A percentile compares a stretch with the other conserved stretches of the same genome.
Conservation (phyloP, 1,140 invertebrate genomes). For the Bombus consobrinus region DNA sequence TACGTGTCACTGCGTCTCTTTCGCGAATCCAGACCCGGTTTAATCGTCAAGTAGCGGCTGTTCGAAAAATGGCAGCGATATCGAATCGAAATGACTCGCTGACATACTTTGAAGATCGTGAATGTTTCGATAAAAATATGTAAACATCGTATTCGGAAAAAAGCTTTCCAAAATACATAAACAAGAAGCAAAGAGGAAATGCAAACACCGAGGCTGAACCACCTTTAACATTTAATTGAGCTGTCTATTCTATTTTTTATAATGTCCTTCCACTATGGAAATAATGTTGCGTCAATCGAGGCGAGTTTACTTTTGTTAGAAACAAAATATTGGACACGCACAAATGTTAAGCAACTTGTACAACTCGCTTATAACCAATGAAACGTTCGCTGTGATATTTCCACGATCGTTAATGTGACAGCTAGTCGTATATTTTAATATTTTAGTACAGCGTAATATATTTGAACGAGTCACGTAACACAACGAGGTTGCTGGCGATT, state of each 20-base stretch:
- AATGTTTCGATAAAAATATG: too few relatives aligned
- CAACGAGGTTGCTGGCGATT: neutral
- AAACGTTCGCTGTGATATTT: neutral
- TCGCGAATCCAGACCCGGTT: too few relatives aligned
- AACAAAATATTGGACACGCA: neutral
- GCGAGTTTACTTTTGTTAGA: neutral
- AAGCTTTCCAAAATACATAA: neutral
- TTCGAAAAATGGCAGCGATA: too few relatives aligned
- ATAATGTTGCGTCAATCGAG: neutral
- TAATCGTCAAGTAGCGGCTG: too few relatives aligned
- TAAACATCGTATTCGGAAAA: too few relatives aligned
- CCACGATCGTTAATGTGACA: neutral
- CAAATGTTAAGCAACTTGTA: neutral
- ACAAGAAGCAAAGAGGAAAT: neutral
- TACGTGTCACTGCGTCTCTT: rapidly evolving
- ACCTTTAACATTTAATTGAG: neutral
- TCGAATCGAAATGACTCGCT: too few relatives aligned
- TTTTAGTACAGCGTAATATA: too few relatives aligned
- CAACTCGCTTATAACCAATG: neutral
- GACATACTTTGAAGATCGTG: too few relatives aligned
- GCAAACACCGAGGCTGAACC: neutral
- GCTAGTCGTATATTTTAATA: neutral
- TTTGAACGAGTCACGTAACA: neutral
- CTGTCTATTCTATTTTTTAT: neutral
- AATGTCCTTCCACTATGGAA: neutral